phyloP scores from a whole-genome alignment of 2,113 vertebrate species.

The Narcine bancroftii region DNA sequence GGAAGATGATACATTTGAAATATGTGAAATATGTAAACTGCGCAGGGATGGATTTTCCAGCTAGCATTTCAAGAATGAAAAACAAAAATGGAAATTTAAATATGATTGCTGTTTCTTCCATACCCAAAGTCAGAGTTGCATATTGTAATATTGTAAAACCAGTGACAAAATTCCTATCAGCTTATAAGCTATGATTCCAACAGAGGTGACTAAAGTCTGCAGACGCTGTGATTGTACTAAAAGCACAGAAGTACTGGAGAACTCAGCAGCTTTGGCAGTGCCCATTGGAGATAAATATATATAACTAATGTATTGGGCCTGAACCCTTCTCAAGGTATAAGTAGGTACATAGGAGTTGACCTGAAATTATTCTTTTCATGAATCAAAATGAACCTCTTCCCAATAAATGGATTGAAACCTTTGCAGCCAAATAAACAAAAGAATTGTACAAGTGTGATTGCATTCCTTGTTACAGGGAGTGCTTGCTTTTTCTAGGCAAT shows the following conservation, averaged over 20 bases:
- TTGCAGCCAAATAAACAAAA: not conserved
- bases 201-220: not conserved
- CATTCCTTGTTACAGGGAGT: not conserved
- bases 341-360: too few relatives aligned
- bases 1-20: not conserved
- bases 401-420: not conserved
- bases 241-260: too few relatives aligned
- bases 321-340: too few relatives aligned
- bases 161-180: not conserved
- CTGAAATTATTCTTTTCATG: not conserved
- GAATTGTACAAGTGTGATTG: not conserved
- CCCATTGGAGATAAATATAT: too few relatives aligned
- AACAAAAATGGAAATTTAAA: not conserved
- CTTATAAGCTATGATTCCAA: not conserved
- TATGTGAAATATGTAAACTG: not conserved
- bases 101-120: not conserved
- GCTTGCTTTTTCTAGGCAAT: not conserved
- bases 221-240: too few relatives aligned
- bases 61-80: not conserved
- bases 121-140: not conserved
- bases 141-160: not conserved
- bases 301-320: too few relatives aligned
- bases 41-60: not conserved
- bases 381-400: not conserved
- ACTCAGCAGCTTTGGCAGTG: too few relatives aligned